Conservation (phyloP, 2,113 vertebrate species). For the Passer montanus region DNA sequence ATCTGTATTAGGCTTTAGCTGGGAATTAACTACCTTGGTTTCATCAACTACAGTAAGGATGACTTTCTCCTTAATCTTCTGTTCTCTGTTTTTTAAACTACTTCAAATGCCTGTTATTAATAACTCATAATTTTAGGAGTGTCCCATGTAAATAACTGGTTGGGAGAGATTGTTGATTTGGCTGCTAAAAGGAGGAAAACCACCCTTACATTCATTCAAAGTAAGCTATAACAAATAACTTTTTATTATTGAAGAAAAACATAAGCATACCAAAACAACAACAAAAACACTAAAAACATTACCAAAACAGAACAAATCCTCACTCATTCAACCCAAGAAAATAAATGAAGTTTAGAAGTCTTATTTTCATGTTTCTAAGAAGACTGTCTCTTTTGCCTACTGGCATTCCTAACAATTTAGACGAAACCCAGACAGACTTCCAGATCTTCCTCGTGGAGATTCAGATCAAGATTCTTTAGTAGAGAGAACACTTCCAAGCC, state of each 20-base stretch:
- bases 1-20: not conserved
- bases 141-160: not conserved
- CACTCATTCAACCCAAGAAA: not conserved
- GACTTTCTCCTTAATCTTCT: not conserved
- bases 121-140: not conserved
- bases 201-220: not conserved
- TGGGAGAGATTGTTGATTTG: not conserved
- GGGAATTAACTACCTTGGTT: not conserved
- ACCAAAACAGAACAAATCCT: not conserved
- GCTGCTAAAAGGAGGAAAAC: not conserved
- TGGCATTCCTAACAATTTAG: not conserved
- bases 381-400: not conserved
- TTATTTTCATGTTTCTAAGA: not conserved
- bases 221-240: not conserved
- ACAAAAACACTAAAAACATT: not conserved
- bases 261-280: not conserved
- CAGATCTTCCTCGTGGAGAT: not conserved
- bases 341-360: not conserved
- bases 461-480: fast-evolving
- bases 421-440: not conserved
- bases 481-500: not conserved
- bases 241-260: not conserved
- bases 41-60: not conserved
- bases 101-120: not conserved
- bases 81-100: not conserved